A percentile compares a stretch with the other conserved stretches of the same genome.
Conservation (phyloP, 2,797 vertebrate species). For the Gouania willdenowi region DNA sequence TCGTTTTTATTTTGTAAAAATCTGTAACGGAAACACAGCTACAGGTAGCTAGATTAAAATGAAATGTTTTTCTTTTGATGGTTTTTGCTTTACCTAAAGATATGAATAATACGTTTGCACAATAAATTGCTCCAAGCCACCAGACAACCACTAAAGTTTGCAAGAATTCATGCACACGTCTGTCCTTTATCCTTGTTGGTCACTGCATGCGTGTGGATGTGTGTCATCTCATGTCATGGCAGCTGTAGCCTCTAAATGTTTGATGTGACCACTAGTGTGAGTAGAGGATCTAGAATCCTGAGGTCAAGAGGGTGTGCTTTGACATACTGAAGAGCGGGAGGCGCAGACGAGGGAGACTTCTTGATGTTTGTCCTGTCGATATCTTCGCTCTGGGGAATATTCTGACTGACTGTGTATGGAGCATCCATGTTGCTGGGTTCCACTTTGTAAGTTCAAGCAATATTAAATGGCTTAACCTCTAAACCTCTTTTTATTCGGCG, state of each 20-base stretch:
- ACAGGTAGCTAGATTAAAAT: constrained; percentile 1
- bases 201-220: constrained; percentile 1
- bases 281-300: constrained; percentile 49
- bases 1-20: too few species aligned
- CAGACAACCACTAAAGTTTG: too few species aligned
- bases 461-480: constrained; percentile 1
- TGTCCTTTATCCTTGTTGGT: constrained; percentile 1
- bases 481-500: constrained; percentile 18
- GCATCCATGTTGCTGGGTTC: constrained; percentile 28
- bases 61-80: not conserved
- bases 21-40: too few species aligned
- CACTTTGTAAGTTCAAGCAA: constrained; percentile 22
- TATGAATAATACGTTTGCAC: too few species aligned
- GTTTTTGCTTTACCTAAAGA: not conserved
- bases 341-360: constrained; percentile 38
- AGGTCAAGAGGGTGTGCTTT: constrained; percentile 69
- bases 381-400: constrained; percentile 58
- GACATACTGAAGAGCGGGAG: constrained; percentile 60
- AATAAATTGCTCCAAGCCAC: too few species aligned
- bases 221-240: constrained; percentile 29
- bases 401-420: constrained; percentile 26
- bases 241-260: constrained; percentile 53
- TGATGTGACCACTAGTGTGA: constrained; percentile 61
- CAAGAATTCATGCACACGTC: not conserved
- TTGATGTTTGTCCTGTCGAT: constrained; percentile 73